phyloP scores from a whole-genome alignment of 2,113 vertebrate species.

The Cathartes aura region DNA sequence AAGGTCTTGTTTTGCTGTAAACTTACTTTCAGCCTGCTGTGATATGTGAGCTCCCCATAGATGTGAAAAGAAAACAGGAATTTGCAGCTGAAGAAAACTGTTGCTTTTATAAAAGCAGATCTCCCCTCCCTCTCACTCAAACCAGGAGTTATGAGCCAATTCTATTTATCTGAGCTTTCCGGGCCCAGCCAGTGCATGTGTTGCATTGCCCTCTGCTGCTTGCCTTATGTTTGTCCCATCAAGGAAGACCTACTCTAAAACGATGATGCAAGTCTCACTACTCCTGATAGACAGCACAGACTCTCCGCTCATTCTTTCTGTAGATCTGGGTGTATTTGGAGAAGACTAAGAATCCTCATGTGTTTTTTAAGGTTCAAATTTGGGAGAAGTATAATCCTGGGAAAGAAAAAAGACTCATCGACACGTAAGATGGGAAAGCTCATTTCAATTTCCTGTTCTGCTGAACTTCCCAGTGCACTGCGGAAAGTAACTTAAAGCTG shows the following conservation, averaged over 20 bases:
- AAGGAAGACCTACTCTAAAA: not conserved
- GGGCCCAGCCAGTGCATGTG: not conserved
- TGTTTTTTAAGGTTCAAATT: not conserved
- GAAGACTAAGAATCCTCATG: not conserved
- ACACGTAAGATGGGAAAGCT: not conserved
- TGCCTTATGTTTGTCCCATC: accelerated
- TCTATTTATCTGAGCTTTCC: not conserved
- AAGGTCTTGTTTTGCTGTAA: not conserved
- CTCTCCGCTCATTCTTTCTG: not conserved
- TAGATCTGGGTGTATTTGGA: not conserved
- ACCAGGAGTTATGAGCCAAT: not conserved
- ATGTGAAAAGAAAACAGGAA: not conserved
- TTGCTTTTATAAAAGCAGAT: not conserved
- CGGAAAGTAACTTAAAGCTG: not conserved
- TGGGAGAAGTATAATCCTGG: not conserved
- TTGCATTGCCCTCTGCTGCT: not conserved
- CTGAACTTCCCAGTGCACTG: not conserved
- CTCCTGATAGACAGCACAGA: not conserved
- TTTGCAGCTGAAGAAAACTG: not conserved
- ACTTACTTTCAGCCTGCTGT: not conserved
- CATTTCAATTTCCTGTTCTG: not conserved
- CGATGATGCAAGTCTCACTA: not conserved
- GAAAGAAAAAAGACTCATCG: not conserved
- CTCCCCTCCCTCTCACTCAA: not conserved
- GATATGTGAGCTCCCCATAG: not conserved